phyloP scores from a whole-genome alignment of 2,888 invertebrate genomes.

The Selenia dentaria region DNA sequence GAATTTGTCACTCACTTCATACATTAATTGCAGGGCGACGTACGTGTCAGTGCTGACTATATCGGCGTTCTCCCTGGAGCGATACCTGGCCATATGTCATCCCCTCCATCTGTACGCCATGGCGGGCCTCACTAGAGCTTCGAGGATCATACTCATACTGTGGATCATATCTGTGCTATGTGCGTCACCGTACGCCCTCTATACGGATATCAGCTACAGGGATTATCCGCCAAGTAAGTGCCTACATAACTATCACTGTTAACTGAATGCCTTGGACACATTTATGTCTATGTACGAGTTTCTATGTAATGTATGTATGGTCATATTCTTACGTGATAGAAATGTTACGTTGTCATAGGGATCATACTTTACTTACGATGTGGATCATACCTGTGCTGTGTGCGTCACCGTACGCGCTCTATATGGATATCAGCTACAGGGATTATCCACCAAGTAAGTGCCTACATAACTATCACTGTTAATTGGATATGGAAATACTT shows the following conservation, averaged over 20 bases:
- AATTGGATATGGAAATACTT: too few relatives aligned
- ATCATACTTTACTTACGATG: slow-evolving; percentile 87
- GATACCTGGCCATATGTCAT: slow-evolving; percentile 96
- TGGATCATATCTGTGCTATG: slow-evolving; percentile 91
- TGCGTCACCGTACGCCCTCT: slow-evolving; percentile 91
- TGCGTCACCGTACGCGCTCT: slow-evolving; percentile 91
- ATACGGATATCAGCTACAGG: slow-evolving; percentile 89
- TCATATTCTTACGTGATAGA: too few relatives aligned
- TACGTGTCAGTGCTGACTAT: slow-evolving; percentile 96
- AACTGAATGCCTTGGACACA: background rate
- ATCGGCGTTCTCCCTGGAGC: slow-evolving; percentile 95
- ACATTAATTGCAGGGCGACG: slow-evolving; percentile 87
- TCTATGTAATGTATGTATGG: too few relatives aligned
- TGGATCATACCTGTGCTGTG: slow-evolving; percentile 91
- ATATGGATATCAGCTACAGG: slow-evolving; percentile 89
- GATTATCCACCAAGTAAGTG: slow-evolving; percentile 88
- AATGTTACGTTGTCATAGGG: slow-evolving; percentile 42
- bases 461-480: background rate
- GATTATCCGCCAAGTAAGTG: slow-evolving; percentile 88
- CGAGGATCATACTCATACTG: slow-evolving; percentile 90
- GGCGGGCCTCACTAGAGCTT: slow-evolving; percentile 90
- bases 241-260: background rate
- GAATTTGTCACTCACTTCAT: too few relatives aligned
- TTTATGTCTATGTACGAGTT: too few relatives aligned
- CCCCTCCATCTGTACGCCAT: slow-evolving; percentile 93